Evolutionary conservation across 1,140 invertebrate species (phyloP).

Genomic region (Gyrodactylus bullatarudis): DNA sequence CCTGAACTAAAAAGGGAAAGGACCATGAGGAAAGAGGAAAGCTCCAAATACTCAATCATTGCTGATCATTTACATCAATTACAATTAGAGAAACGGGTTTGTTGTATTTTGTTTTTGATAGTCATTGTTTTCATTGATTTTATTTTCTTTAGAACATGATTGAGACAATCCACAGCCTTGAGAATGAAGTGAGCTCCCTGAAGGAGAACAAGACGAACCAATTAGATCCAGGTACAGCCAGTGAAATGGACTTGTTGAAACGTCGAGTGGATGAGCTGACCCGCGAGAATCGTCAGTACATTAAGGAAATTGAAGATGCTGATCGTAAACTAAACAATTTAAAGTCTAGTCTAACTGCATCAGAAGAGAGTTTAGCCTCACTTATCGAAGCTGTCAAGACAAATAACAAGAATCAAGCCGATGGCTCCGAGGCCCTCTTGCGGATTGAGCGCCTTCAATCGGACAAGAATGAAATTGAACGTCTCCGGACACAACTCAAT

Average conservation of each 20-base stretch:
- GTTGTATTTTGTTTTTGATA: conserved; percentile 10
- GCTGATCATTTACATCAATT: conserved; percentile 79
- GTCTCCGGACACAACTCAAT: not conserved
- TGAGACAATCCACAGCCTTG: not conserved
- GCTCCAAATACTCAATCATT: conserved; percentile 70
- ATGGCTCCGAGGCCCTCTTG: not conserved
- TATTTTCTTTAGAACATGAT: not conserved
- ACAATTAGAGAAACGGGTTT: conserved; percentile 82
- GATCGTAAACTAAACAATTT: not conserved
- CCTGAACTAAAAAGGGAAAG: conserved; percentile 91
- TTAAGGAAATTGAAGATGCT: not conserved
- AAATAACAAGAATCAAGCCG: not conserved
- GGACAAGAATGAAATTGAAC: conserved; percentile 4
- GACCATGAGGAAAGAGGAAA: conserved; percentile 74
- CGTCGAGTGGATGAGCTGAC: not conserved
- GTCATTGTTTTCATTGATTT: not conserved
- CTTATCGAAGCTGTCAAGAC: not conserved
- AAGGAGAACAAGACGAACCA: not conserved
- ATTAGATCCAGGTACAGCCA: not conserved
- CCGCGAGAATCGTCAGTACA: not conserved
- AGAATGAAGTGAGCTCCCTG: not conserved
- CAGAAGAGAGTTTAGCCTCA: not conserved
- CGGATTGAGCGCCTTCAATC: not conserved
- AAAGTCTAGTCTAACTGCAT: not conserved
- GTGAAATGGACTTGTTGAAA: not conserved